Percentiles rank a stretch among this genome's conserved stretches.
These are phyloP conservation scores for Eclectus roratus DNA, from an alignment of 2,113 vertebrate genomes.

Conservation along the genomic window DNA sequence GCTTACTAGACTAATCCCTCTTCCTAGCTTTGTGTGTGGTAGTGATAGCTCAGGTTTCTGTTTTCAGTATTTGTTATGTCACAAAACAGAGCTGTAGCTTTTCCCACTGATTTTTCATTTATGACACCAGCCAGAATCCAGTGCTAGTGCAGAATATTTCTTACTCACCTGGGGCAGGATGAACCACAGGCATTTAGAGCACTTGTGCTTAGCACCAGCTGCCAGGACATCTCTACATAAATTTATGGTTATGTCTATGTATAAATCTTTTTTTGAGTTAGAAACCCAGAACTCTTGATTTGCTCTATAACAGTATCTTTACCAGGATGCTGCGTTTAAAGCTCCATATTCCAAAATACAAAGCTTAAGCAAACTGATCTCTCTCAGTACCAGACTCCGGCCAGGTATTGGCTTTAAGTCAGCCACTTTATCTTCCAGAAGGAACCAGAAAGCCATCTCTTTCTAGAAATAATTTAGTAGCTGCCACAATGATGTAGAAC, in stretches of 20 bases:
- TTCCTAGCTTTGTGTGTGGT: not conserved
- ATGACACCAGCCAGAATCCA: fast-evolving
- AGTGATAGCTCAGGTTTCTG: not conserved
- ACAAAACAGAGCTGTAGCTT: not conserved
- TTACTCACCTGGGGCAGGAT: not conserved
- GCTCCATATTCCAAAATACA: not conserved
- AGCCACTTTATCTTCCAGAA: not conserved
- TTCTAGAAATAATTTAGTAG: not conserved
- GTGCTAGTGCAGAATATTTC: not conserved
- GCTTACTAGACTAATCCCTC: not conserved
- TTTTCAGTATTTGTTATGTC: not conserved
- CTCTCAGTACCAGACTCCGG: not conserved
- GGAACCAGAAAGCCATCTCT: not conserved
- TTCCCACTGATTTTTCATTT: not conserved
- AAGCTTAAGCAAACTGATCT: not conserved
- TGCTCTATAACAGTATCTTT: not conserved
- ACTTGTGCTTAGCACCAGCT: not conserved
- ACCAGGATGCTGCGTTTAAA: not conserved
- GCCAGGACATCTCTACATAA: not conserved
- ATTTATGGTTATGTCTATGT: fast-evolving
- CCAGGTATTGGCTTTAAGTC: not conserved
- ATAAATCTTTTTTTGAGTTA: not conserved
- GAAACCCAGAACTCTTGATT: not conserved
- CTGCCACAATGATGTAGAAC: not conserved
- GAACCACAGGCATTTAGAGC: not conserved